Base-by-base conservation (phyloP, 2,888 invertebrate genomes). In the Caenorhabditis imperialis region DNA sequence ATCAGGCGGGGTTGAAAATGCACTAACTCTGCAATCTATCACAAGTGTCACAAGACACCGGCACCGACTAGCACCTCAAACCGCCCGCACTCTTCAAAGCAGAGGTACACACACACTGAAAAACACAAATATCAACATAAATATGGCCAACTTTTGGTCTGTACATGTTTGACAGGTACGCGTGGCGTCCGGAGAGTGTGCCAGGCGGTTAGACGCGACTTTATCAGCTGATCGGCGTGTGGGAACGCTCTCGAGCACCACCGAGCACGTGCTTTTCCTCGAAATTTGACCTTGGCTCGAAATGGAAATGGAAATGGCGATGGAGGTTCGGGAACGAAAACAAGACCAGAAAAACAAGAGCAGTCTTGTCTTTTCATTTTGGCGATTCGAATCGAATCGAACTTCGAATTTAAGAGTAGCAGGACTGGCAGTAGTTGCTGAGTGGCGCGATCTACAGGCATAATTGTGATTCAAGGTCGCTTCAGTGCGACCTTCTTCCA, bases 101-200 rank as follows among this genome's bases (percentile, higher is more conserved):
- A 30, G 30, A 7, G 48, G 44, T 51, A 14, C 35, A 44, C 50
- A 22, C 16, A 40, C 61, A 61, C 51, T 27, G 20, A 48, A 38
- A 30, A 60, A 50, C 33, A 50, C 61, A 61, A 61, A 60, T 22
- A 60, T 60, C 60, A 60, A 61, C 61, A 61, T 35, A 44, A 44
- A 44, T 42, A 42, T 23, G 35, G n/a, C 12, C 25, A 14, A 48
- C 47, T 27, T 10, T 27, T 18, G 44, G 42, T 51, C 48, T 27
- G 27, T 40, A 22, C 33, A 27, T 42, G 8, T 6, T 2, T n/a
- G 42, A 42, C 14, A 8, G n/a, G 16, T 42, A 16, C 18, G 42
- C 5, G 20, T 18, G 6, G 18, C 5, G 10, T 7, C 37, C n/a
- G 18, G 18, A 18, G 42, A 16, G 42, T 5, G 20, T 23, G 23